These are phyloP conservation scores for Scyliorhinus canicula DNA, from an alignment of 2,797 vertebrate genomes.

Conservation along the genomic window DNA sequence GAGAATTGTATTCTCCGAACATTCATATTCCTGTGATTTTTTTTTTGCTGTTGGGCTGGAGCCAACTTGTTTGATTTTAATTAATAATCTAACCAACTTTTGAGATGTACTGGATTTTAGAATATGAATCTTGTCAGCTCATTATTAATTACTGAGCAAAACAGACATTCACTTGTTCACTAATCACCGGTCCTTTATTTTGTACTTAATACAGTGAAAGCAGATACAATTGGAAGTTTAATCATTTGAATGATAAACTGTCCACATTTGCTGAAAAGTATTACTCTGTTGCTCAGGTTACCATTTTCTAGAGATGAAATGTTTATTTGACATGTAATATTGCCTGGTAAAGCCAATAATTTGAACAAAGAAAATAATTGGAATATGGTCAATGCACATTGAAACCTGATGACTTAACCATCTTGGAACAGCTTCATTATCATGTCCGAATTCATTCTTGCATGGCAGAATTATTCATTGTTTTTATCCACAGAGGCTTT, in stretches of 20 bases:
- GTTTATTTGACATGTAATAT: not conserved
- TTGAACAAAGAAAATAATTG: not conserved
- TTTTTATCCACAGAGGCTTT: not conserved
- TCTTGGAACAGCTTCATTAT: not conserved
- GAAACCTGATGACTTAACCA: no score
- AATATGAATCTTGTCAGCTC: not conserved
- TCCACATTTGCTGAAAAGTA: not conserved
- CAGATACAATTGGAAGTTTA: not conserved
- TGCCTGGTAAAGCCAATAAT: not conserved
- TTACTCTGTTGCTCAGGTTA: not conserved
- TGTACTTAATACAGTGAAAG: not conserved
- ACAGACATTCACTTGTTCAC: not conserved
- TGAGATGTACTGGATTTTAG: not conserved
- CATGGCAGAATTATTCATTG: not conserved
- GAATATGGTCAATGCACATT: not conserved
- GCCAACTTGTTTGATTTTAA: not conserved
- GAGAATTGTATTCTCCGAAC: not conserved
- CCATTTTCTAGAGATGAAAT: not conserved
- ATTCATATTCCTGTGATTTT: no score
- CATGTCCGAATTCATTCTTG: not conserved
- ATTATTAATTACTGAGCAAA: not conserved
- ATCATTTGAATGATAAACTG: not conserved
- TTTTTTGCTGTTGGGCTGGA: no score
- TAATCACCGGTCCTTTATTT: not conserved
- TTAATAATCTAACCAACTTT: not conserved